Percentiles rank a stretch among this genome's conserved stretches.
These are phyloP conservation scores for Chaenocephalus aceratus DNA, from an alignment of 2,113 vertebrate species.

Conservation along the genomic window DNA sequence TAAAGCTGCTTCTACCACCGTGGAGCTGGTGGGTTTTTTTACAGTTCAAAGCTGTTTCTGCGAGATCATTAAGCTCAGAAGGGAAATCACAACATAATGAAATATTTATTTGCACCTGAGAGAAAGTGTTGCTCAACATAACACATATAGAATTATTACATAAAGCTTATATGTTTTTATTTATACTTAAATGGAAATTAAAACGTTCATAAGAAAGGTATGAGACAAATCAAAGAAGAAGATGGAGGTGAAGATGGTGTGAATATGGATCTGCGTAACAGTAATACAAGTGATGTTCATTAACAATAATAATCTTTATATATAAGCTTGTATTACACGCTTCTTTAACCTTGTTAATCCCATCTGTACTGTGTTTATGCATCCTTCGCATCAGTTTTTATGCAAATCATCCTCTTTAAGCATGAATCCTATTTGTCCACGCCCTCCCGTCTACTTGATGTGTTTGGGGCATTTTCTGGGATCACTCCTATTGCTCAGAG, in stretches of 20 bases:
- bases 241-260: background rate
- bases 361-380: conserved; percentile 4
- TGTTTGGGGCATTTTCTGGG: background rate
- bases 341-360: background rate
- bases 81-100: background rate
- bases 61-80: background rate
- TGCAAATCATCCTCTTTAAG: conserved; percentile 1
- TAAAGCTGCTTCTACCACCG: background rate
- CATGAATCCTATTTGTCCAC: background rate
- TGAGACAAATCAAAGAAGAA: background rate
- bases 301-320: background rate
- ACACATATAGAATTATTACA: background rate
- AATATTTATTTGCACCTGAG: background rate
- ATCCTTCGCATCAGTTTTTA: background rate
- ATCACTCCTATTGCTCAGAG: no score
- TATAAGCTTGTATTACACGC: no score
- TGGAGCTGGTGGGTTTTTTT: background rate
- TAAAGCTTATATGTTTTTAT: background rate
- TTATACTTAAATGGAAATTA: background rate
- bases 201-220: background rate
- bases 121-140: background rate
- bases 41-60: background rate
- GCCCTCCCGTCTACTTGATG: background rate
- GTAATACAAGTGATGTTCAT: background rate
- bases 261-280: background rate